phyloP scores from a whole-genome alignment of 2,888 invertebrate genomes.

The Drepana falcataria region DNA sequence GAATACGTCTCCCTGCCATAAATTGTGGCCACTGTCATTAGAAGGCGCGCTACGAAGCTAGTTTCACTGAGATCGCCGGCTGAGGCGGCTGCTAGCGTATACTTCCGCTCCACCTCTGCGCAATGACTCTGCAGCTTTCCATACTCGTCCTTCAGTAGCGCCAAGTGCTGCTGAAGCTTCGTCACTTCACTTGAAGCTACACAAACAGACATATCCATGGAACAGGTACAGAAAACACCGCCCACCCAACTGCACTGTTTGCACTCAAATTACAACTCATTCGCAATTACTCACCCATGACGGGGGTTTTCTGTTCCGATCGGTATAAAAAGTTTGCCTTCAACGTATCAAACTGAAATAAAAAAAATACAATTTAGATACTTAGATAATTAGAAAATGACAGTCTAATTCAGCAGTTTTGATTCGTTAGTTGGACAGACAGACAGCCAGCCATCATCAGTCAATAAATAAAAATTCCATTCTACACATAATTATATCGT shows the following conservation, averaged over 20 bases:
- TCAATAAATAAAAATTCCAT: constrained; percentile 23
- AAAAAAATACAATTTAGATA: constrained; percentile 35
- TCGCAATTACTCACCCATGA: constrained; percentile 62
- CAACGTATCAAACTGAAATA: constrained; percentile 24
- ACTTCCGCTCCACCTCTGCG: constrained; percentile 90
- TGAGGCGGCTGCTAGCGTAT: constrained; percentile 86
- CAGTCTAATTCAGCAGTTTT: constrained; percentile 26
- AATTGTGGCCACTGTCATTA: constrained; percentile 89
- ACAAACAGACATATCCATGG: constrained; percentile 48
- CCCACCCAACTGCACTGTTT: constrained; percentile 53
- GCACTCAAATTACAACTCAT: constrained; percentile 22
- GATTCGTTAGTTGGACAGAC: no score
- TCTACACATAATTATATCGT: not conserved
- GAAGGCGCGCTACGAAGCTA: constrained; percentile 90
- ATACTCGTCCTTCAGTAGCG: constrained; percentile 93
- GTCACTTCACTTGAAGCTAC: constrained; percentile 79
- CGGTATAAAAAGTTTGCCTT: constrained; percentile 31
- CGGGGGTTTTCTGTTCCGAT: constrained; percentile 32
- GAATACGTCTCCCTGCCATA: constrained; percentile 89
- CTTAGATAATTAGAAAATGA: constrained; percentile 35
- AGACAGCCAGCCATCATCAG: constrained; percentile 24
- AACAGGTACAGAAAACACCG: constrained; percentile 46
- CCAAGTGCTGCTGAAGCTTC: constrained; percentile 90
- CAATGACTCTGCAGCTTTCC: constrained; percentile 91
- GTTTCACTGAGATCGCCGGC: constrained; percentile 82